Base-by-base conservation (phyloP, 2,888 invertebrate species). In the Polietes domitor region DNA sequence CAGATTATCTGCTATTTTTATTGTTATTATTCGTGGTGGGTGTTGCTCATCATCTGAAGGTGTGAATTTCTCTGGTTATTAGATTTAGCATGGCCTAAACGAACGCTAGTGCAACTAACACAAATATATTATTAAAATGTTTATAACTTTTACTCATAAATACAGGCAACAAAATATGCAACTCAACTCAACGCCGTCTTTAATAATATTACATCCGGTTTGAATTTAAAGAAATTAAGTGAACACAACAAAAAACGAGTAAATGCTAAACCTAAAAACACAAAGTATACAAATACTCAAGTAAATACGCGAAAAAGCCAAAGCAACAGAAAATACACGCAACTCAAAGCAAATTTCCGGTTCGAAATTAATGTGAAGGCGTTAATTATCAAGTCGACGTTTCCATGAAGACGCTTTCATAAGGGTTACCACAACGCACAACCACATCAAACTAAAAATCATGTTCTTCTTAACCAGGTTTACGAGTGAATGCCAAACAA, bases 121-220 rank as follows among this genome's bases (percentile, higher is more conserved):
- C 53, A 3, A 53, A 53, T 53, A 53, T 21, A 58, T 58, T 58
- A 58, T 1, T 53, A 53, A 58, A 58, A 24, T 24, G 9, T 58
- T 1, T 55, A 15, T 68, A 77, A 70, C 32, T 41, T 58, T 43
- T 19, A 41, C 71, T n/a, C n/a, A n/a, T n/a, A 75, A 80, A 58
- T 71, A 55, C 73, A 55, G 43, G 19, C 17, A n/a, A 61, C n/a
- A 47, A 41, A 71, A 71, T 58, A 41, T 65, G 65, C 28, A 19
- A 70, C 21, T 2, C 7, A 53, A 21, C 17, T 2, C 7, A 53
- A 21, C 17, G 19, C 12, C 43, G 43, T 71, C 21, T 77, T 72
- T 70, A 58, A 47, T 68, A 74, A 32, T 32, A 61, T 68, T 65
- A 75, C 72, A 82, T 85, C 81, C 81, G 81, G 61, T 70, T 70